phyloP scores from a whole-genome alignment of 64 coral and sea anemone genomes.

The Stylophora pistillata region DNA sequence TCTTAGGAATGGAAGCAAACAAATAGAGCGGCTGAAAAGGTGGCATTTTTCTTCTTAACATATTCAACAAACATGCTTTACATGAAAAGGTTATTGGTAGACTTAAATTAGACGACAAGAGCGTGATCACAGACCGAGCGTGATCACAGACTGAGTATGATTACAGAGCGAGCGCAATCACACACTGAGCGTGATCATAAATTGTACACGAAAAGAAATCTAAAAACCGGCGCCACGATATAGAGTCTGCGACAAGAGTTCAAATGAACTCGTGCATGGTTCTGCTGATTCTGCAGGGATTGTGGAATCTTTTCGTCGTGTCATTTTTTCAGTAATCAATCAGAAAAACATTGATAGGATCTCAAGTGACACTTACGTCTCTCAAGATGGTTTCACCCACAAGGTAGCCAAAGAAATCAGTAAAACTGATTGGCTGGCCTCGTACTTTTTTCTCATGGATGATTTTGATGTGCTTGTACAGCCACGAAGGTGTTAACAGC shows the following conservation, averaged over 20 bases:
- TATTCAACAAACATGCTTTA: too few species aligned
- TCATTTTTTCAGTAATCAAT: neutral
- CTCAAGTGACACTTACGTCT: constrained; percentile 30
- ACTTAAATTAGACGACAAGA: too few species aligned
- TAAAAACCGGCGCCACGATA: neutral
- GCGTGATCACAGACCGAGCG: too few species aligned
- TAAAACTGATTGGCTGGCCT: constrained; percentile 58
- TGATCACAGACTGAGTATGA: neutral
- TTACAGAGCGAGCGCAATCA: too few species aligned
- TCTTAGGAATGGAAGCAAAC: neutral
- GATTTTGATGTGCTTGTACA: constrained; percentile 55
- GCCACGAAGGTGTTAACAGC: constrained; percentile 38
- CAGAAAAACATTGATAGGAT: neutral
- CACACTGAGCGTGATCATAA: neutral
- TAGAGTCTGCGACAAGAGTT: neutral
- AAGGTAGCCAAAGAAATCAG: constrained; percentile 47
- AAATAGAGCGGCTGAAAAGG: too few species aligned
- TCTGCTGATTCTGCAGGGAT: too few species aligned
- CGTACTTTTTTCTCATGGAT: constrained; percentile 46
- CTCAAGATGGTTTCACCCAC: constrained; percentile 69
- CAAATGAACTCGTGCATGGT: neutral
- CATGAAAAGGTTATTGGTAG: too few species aligned
- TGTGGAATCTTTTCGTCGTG: neutral
- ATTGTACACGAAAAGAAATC: neutral
- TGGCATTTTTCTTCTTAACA: too few species aligned